Evolutionary conservation across 2,113 vertebrate species (phyloP).

Genomic region (Pelobates fuscus): DNA sequence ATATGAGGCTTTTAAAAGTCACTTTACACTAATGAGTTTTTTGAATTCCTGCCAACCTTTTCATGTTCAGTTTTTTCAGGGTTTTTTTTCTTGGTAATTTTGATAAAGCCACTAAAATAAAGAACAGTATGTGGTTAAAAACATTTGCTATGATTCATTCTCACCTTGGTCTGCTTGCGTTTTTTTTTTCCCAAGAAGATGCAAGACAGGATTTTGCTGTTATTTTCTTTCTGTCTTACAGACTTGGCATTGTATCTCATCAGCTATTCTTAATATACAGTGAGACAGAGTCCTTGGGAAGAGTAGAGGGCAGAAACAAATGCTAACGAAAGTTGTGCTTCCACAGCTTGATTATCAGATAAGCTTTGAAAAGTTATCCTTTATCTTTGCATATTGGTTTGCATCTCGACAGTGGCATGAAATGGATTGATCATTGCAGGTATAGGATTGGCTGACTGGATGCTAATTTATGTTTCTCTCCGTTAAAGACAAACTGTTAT

Average conservation of each 20-base stretch:
- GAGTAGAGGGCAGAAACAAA: conserved; percentile 39
- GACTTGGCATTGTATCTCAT: conserved; percentile 13
- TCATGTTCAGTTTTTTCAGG: conserved; percentile 3
- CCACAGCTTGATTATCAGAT: conserved; percentile 40
- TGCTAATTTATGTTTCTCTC: no score
- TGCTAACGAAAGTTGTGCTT: conserved; percentile 34
- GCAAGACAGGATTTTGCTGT: conserved; percentile 23
- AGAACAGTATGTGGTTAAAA: background rate
- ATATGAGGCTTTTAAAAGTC: conserved; percentile 3
- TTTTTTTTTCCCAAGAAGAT: conserved; percentile 12
- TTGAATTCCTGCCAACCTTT: conserved; percentile 32
- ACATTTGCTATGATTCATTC: conserved; percentile 28
- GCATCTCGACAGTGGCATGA: conserved; percentile 5
- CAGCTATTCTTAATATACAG: conserved; percentile 27
- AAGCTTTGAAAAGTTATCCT: conserved; percentile 36
- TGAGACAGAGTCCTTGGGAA: conserved; percentile 34
- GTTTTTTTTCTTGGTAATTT: background rate
- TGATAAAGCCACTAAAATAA: background rate
- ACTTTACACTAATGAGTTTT: conserved; percentile 1
- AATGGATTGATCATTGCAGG: conserved; percentile 9
- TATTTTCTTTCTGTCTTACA: conserved; percentile 31
- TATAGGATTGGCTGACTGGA: background rate
- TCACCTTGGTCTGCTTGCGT: conserved; percentile 14
- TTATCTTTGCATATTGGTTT: conserved; percentile 41
- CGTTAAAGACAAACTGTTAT: no score